Evolutionary conservation across 1,140 invertebrate species (phyloP), one percentile per base, ranked within the genome.

Genomic region (Tetragnatha versicolor): DNA sequence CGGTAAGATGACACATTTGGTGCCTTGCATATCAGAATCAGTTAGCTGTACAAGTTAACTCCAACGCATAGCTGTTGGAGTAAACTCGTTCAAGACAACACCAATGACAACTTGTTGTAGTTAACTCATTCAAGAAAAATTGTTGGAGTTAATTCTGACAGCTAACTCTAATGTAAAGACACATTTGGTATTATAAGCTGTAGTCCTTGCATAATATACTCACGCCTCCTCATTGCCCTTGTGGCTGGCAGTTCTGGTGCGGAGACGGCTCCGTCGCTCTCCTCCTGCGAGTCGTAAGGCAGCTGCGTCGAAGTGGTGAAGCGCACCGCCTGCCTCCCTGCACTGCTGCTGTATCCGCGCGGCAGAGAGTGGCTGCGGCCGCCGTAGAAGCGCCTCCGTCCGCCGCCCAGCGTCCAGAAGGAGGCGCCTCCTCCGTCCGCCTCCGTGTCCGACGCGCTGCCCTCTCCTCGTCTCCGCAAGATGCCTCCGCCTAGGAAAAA

Each of bases 391-490:
- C 45, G 33, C 3, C 60, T 47, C 20, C 68, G 51, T 39, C 55
- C 33, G 10, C 65, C n/a, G 7, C 70, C 70, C 29, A 51, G 45
- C 47, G 85, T 84, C 82, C 85, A 84, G 77, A 83, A 85, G 72
- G 84, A 84, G n/a, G n/a, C n/a, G 7, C 83, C 83, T 7, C 82
- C 82, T 83, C 82, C 37, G 81, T 77, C 61, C 82, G 94, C 93
- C 88, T 98, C 96, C 0, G 96, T 97, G 84, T 98, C 96, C 17
- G 95, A 97, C 37, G 93, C 94, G 85, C 95, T 96, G n/a, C 79
- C 81, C 7, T 66, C 33, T n/a, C 58, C 55, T 3, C 55, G 37
- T 14, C 45, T 35, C 33, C 68, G 25, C 31, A 53, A 49, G 9
- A 68, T 53, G 86, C 95, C 94, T 80, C 95, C 87, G 53, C 92